Base-by-base conservation (phyloP, 2,113 vertebrate genomes). In the Myocastor coypus region DNA sequence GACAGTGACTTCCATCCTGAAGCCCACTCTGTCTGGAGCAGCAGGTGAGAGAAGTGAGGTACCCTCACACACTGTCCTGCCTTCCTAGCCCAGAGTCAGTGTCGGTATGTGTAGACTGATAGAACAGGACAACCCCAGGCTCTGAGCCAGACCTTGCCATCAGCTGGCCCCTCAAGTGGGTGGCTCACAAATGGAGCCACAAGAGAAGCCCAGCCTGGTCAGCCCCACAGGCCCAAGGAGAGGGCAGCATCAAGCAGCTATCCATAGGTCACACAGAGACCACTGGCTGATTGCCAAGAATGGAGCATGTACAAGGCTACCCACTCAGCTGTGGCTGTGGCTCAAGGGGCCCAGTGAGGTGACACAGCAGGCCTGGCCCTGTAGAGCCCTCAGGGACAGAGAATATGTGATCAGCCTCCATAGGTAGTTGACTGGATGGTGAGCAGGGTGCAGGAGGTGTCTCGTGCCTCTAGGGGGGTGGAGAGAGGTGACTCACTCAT, bases 401-500 rank as follows among this genome's bases (percentile, higher is more conserved):
- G 22, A n/a, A 52, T 4, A 1, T 28, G 32, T 40, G 20, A 50
- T 14, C 19, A n/a, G 3, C 6, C 17, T 69, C 68, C 34, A 73
- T 7, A 26, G 1, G 8, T 32, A 34, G 42, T 4, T 2, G 14
- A 17, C 5, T 88, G 55, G 16, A 30, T 4, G 16, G 81, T 40
- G 16, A 26, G n/a, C 2, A 28, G 7, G 40, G 17, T 19, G 8
- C 13, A 50, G 69, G 40, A 63, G 34, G 52, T 66, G 34, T 13
- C 17, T 28, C 37, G 37, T 3, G 37, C 34, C 32, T 55, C 81
- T 37, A 82, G 34, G 11, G 24, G 26, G 83, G 30, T 40, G 26
- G 69, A 20, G 64, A n/a, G 57, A 32, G 24, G 24, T 24, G 17
- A 98, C 99, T 96, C 98, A 99, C 99, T 99, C 99, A 4, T 99